Base-by-base conservation (phyloP, 53 echinoderm and acorn worm species). In the Henricia sp. region DNA sequence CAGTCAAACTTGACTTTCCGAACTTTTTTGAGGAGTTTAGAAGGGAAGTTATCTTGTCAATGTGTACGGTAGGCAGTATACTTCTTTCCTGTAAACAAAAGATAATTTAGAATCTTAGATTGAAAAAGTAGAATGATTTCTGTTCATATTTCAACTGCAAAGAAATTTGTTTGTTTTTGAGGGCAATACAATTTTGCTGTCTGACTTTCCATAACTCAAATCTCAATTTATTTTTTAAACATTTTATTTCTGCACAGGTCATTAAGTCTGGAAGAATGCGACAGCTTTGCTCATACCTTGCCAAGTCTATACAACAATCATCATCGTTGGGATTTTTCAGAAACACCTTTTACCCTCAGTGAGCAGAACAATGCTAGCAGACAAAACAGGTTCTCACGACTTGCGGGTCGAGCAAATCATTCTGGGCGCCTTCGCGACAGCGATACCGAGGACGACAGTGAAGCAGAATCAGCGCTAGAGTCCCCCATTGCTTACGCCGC, bases 251-350 rank as follows among this genome's bases (percentile, higher is more conserved):
- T 6, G 19, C 53, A 12, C 66, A 95, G 95, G 38, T 89, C 85
- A 30, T 37, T 95, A 25, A 77, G 84, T 66, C 57, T 91, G 3
- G 82, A 89, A 68, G 95, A 95, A 73, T 92, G 91, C 43, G 82
- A 90, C 65, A 91, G 66, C 67, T 92, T 87, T 87, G 95, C 95
- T 71, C 89, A 92, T 40, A 87, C 89, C 92, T 89, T 95, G 88
- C 95, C 95, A 58, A 70, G 74, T 46, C 92, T 95, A 33, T 82
- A 68, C 48, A 82, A 89, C 55, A 72, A 74, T 30, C 78, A 89
- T n/a, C 87, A 84, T 56, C 90, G 70, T 13, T 95, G 92, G 95
- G 89, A 95, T 48, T 82, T 92, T 33, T 27, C 87, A 35, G 66
- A 86, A 29, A 77, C 83, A 28, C 21, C 86, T 34, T 88, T 70